phyloP scores from a whole-genome alignment of 2,888 invertebrate genomes.

The Drosophila paranaensis region DNA sequence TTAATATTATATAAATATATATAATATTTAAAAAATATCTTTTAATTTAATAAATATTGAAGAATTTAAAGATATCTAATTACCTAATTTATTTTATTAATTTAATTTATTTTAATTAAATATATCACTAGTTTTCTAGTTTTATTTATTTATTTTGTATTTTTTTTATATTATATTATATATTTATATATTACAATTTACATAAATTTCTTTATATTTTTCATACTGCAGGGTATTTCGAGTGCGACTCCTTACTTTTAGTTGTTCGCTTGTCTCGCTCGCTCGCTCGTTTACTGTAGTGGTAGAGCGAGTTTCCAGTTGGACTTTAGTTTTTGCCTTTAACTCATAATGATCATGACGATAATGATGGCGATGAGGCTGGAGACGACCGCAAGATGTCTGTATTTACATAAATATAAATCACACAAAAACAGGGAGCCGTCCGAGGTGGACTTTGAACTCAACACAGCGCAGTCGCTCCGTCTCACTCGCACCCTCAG shows the following conservation, averaged over 20 bases:
- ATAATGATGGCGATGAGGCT: conserved; percentile 14
- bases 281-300: conserved; percentile 1
- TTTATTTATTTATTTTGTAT: too few species aligned
- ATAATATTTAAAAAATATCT: neutral
- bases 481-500: neutral
- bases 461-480: neutral
- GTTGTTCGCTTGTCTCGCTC: conserved; percentile 6
- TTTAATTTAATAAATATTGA: too few species aligned
- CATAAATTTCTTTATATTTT: neutral
- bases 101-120: neutral
- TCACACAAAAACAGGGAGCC: conserved; percentile 17
- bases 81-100: too few species aligned
- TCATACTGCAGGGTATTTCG: neutral
- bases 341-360: conserved; percentile 9
- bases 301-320: conserved; percentile 38
- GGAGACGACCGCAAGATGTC: conserved; percentile 19
- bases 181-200: neutral
- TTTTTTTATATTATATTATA: neutral
- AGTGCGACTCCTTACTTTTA: neutral
- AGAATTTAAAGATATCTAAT: neutral
- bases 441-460: conserved; percentile 29
- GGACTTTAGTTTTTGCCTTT: conserved; percentile 13
- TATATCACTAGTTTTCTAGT: neutral
- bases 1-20: neutral
- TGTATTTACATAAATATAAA: conserved; percentile 16